These are phyloP conservation scores for Melospiza melodia DNA, from an alignment of 2,113 vertebrate species.

Conservation along the genomic window DNA sequence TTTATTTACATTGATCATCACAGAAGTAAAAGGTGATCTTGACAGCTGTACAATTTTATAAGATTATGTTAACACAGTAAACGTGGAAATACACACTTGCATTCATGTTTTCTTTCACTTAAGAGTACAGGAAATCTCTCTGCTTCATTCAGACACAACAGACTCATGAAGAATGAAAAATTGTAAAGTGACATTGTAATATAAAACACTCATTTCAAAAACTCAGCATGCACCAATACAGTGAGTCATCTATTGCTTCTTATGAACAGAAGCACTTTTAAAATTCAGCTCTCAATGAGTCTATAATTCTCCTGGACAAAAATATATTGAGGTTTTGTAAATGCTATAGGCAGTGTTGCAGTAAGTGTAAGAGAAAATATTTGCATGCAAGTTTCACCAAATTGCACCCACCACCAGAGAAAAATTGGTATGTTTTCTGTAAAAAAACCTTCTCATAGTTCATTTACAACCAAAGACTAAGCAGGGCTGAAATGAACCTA, in stretches of 20 bases:
- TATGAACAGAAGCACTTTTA: not conserved
- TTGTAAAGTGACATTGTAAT: not conserved
- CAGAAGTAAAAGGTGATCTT: not conserved
- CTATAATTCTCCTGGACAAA: not conserved
- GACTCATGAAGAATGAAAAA: not conserved
- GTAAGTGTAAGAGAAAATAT: not conserved
- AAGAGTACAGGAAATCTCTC: not conserved
- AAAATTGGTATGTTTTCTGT: not conserved
- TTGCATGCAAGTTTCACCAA: not conserved
- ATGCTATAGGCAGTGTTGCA: rapidly evolving
- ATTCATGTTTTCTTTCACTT: not conserved
- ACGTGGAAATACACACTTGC: not conserved
- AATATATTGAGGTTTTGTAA: not conserved
- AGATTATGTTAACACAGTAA: not conserved
- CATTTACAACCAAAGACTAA: not conserved
- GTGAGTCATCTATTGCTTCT: not conserved
- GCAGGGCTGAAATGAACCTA: not conserved
- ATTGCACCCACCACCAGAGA: not conserved
- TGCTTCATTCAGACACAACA: not conserved
- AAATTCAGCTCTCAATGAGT: not conserved
- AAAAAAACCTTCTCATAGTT: not conserved
- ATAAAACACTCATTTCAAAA: not conserved
- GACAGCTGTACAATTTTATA: not conserved
- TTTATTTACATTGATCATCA: not conserved
- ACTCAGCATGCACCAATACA: not conserved